Conservation (phyloP, 2,888 invertebrate species). For the Leucophenga montana region DNA sequence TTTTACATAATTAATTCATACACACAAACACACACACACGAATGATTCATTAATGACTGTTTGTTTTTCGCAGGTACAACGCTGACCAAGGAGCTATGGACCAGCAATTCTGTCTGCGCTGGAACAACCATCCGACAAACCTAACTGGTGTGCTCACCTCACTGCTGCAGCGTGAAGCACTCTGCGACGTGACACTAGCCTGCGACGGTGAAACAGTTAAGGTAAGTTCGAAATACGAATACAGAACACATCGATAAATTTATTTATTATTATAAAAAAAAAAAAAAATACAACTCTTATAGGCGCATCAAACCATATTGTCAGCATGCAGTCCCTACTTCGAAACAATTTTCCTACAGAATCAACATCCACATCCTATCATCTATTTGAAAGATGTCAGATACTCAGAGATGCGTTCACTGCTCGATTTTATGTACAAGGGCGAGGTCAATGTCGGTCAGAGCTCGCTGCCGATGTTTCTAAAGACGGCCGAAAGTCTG, state of each 20-base stretch:
- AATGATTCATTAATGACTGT: neutral
- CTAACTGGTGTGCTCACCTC: constrained; percentile 92
- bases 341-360: constrained; percentile 91
- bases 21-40: too few relatives aligned
- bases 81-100: constrained; percentile 77
- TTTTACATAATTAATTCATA: neutral
- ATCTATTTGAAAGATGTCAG: constrained; percentile 94
- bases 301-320: constrained; percentile 93
- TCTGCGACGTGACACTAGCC: constrained; percentile 94
- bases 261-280: neutral
- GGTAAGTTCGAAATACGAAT: constrained; percentile 74
- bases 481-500: constrained; percentile 92
- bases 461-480: constrained; percentile 90
- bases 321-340: constrained; percentile 96
- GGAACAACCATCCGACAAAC: constrained; percentile 95
- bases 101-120: constrained; percentile 91
- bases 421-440: constrained; percentile 95
- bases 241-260: neutral
- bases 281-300: constrained; percentile 65
- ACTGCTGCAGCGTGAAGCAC: constrained; percentile 88
- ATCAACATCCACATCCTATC: constrained; percentile 91
- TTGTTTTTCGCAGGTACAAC: constrained; percentile 68
- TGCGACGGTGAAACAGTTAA: constrained; percentile 92
- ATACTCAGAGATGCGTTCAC: constrained; percentile 89
- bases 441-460: constrained; percentile 93